These are phyloP conservation scores for Leptinotarsa tumamoca DNA, from an alignment of 2,888 invertebrate species.

Conservation along the genomic window DNA sequence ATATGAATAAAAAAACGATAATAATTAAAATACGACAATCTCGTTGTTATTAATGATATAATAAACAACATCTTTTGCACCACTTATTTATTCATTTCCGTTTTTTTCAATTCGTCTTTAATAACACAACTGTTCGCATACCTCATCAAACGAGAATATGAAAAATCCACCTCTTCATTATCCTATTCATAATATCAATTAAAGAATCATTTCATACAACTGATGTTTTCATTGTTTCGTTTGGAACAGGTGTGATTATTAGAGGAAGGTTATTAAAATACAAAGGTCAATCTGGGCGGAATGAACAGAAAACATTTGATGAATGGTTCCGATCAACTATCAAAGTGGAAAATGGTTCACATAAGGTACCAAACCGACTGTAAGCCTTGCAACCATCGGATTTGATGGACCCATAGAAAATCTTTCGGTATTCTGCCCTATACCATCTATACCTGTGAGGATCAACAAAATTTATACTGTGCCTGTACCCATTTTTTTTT, in stretches of 20 bases:
- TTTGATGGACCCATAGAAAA: too few relatives aligned
- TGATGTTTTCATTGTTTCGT: conserved; percentile 37
- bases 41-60: conserved; percentile 30
- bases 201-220: conserved; percentile 39
- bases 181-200: conserved; percentile 38
- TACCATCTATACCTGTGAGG: too few relatives aligned
- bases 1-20: conserved; percentile 27
- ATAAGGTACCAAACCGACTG: too few relatives aligned
- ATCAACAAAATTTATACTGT: too few relatives aligned
- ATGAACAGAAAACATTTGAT: neutral
- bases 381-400: too few relatives aligned
- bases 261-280: neutral
- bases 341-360: neutral
- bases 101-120: conserved; percentile 27
- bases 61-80: conserved; percentile 32
- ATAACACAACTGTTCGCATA: conserved; percentile 25
- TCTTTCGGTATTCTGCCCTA: too few relatives aligned
- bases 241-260: conserved; percentile 37
- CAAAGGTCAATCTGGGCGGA: neutral
- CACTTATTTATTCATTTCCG: conserved; percentile 36
- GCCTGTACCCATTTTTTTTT: too few relatives aligned
- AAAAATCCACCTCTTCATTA: conserved; percentile 38
- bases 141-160: conserved; percentile 26
- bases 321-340: neutral
- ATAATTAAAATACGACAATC: conserved; percentile 28